phyloP scores from a whole-genome alignment of 2,888 invertebrate species.

The Callimorpha dominula region DNA sequence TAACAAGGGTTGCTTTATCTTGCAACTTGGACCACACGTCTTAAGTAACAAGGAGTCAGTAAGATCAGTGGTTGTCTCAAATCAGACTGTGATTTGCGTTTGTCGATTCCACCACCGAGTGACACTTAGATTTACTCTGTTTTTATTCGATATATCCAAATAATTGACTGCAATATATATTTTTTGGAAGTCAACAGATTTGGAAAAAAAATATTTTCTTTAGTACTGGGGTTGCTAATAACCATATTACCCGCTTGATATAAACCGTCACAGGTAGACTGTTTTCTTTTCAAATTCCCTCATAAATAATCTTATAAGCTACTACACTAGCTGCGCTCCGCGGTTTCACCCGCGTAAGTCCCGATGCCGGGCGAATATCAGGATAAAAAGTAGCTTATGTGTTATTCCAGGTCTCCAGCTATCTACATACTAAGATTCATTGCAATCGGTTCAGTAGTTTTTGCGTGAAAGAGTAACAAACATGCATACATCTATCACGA shows the following conservation, averaged over 20 bases:
- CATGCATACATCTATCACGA: no score
- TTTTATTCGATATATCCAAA: neutral
- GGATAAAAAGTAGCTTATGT: no score
- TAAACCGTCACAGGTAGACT: neutral
- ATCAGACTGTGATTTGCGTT: conserved; percentile 71
- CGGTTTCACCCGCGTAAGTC: no score
- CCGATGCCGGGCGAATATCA: no score
- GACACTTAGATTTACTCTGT: conserved; percentile 37
- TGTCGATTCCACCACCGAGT: conserved; percentile 49
- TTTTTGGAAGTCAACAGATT: neutral
- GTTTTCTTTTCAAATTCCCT: neutral
- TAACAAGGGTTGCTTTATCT: neutral
- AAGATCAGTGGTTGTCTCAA: conserved; percentile 67
- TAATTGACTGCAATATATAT: neutral
- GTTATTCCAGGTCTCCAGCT: no score
- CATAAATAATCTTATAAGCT: neutral
- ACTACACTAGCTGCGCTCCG: no score
- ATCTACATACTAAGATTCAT: no score
- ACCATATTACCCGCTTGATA: neutral
- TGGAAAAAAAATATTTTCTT: neutral
- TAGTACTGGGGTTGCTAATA: neutral
- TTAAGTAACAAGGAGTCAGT: conserved; percentile 72
- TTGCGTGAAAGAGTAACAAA: no score
- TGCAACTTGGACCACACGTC: conserved; percentile 42
- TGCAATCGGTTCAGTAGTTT: no score